Conservation (phyloP, 1,140 invertebrate genomes). For the Coptotermes formosanus region DNA sequence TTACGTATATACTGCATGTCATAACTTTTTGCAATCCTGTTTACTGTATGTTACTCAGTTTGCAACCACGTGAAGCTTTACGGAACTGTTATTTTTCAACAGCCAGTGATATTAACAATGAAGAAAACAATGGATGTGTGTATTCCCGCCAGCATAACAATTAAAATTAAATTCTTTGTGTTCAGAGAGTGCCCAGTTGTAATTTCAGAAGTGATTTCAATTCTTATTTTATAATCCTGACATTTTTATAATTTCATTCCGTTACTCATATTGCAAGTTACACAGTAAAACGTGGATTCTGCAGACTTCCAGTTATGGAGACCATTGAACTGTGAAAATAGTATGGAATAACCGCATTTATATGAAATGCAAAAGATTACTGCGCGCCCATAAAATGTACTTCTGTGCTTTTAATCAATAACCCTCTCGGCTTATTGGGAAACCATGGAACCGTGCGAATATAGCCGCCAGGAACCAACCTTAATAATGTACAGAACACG, state of each 20-base stretch:
- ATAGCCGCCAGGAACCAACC: neutral
- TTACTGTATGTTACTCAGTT: too few species aligned
- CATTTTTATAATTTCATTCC: neutral
- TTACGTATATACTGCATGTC: too few species aligned
- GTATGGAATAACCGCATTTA: constrained; percentile 2
- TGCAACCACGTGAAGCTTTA: too few species aligned
- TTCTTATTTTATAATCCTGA: neutral
- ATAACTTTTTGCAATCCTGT: too few species aligned
- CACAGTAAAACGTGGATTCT: neutral
- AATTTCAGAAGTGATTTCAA: too few species aligned
- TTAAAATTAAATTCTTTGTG: too few species aligned
- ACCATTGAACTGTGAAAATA: neutral
- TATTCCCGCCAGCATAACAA: too few species aligned
- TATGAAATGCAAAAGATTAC: constrained; percentile 5
- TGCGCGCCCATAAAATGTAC: neutral
- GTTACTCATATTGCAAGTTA: neutral
- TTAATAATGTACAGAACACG: neutral
- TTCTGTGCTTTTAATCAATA: neutral
- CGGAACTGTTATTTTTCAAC: too few species aligned
- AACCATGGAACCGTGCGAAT: constrained; percentile 5
- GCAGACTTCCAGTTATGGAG: neutral
- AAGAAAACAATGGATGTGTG: too few species aligned
- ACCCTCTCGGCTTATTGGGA: neutral
- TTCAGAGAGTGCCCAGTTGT: too few species aligned
- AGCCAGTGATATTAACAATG: too few species aligned